Evolutionary conservation across 2,797 vertebrate species (phyloP), one percentile per base, ranked within the genome.

Genomic region (Lepus townsendii): DNA sequence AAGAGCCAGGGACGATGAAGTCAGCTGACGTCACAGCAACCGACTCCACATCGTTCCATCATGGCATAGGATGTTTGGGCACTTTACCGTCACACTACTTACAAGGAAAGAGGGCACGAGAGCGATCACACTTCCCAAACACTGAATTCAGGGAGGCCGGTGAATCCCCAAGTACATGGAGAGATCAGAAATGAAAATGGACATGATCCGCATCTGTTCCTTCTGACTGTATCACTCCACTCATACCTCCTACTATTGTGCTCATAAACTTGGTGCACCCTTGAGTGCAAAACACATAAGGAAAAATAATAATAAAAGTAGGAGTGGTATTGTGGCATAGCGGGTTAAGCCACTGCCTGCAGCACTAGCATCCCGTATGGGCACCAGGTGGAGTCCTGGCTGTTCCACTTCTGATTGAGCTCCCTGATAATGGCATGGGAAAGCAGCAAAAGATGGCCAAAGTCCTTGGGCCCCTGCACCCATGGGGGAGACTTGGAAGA

Each of bases 71-170:
- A 60, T 24, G 10, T 52, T 14, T 4, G 0, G 22, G 42, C 20
- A 80, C 76, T 89, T 91, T 83, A 38, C 32, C 86, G 90, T 77
- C 42, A 20, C 14, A 2, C 26, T 38, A 27, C 52, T 60, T 73
- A 60, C 89, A 20, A 78, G 91, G n/a, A 93, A 89, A 96, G 62
- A 83, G 16, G 38, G 54, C 85, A 83, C 10, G 42, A 47, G 13
- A 87, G 72, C n/a, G 60, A 69, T 87, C 54, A 76, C 0, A 71
- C 13, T 71, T 93, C 78, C 42, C 9, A 42, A 65, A 75, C n/a
- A 63, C 69, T 27, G 47, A 88, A 93, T 65, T 80, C 47, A 93
- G 26, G 88, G 20, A 92, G 32, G 20, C n/a, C 9, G 85, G 88
- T 32, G 82, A 85, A 71, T 75, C 42, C 63, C 57, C 52, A 85